Conservation (phyloP, 92 coral and sea anemone genomes). For the Plumapathes pennacea region DNA sequence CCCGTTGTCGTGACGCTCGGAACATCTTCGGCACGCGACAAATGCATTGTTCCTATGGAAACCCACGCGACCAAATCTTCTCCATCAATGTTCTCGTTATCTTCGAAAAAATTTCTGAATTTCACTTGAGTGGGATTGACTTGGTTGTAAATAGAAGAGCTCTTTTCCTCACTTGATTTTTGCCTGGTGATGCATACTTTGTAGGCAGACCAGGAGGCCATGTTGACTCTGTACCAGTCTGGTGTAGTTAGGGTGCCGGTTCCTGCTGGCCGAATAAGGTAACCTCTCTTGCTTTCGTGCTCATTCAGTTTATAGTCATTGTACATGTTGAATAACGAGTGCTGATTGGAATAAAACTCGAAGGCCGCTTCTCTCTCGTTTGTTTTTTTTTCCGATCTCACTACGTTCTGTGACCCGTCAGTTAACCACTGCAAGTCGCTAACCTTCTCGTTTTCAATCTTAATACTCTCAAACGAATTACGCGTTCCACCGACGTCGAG, state of each 20-base stretch:
- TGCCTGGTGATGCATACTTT: slow-evolving; percentile 67
- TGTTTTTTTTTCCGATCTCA: slow-evolving; percentile 27
- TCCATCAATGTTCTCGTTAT: slow-evolving; percentile 43
- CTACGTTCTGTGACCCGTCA: slow-evolving; percentile 9
- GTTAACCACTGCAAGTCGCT: slow-evolving; percentile 58
- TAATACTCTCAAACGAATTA: slow-evolving; percentile 70
- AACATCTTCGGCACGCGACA: slow-evolving; percentile 76
- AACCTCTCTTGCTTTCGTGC: slow-evolving; percentile 60
- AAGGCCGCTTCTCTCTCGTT: slow-evolving; percentile 66
- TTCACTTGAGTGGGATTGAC: slow-evolving; percentile 54
- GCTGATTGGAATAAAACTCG: slow-evolving; percentile 56
- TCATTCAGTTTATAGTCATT: slow-evolving; percentile 45
- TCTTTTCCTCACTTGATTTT: slow-evolving; percentile 41
- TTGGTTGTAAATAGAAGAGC: slow-evolving; percentile 79
- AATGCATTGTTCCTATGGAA: slow-evolving; percentile 61
- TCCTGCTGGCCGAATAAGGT: slow-evolving; percentile 58
- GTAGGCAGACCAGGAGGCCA: slow-evolving; percentile 71
- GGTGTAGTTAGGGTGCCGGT: slow-evolving; percentile 69
- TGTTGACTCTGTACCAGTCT: slow-evolving; percentile 44
- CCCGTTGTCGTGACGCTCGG: slow-evolving; percentile 71
- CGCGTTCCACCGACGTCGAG: slow-evolving; percentile 50
- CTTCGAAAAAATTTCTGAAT: slow-evolving; percentile 39
- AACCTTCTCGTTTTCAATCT: slow-evolving; percentile 22
- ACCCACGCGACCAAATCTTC: slow-evolving; percentile 76
- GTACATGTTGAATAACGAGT: slow-evolving; percentile 62